Percentiles rank a stretch among this genome's conserved stretches.
These are phyloP conservation scores for Siphamia tubifer DNA, from an alignment of 2,113 vertebrate genomes.

Conservation along the genomic window DNA sequence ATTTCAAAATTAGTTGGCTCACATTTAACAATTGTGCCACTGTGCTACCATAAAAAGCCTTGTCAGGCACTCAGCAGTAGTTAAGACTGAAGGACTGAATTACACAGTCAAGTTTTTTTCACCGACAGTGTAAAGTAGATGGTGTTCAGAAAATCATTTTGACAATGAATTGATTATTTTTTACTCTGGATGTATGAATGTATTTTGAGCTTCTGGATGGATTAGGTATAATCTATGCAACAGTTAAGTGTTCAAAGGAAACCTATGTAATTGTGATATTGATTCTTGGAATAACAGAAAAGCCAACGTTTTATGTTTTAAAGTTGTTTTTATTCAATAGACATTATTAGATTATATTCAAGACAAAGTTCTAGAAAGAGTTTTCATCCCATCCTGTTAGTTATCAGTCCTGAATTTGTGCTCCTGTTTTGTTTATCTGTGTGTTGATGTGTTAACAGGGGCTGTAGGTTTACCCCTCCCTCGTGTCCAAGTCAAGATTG, in stretches of 20 bases:
- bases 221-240: neutral
- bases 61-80: conserved; percentile 46
- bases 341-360: too few species aligned
- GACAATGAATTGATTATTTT: neutral
- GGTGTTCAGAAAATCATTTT: neutral
- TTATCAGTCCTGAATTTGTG: neutral
- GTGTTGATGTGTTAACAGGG: conserved; percentile 72
- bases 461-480: conserved; percentile 91
- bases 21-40: conserved; percentile 10
- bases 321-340: too few species aligned
- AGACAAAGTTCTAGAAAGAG: neutral
- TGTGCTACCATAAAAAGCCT: conserved; percentile 25
- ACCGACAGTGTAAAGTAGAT: neutral
- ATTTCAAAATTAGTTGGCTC: conserved; percentile 33
- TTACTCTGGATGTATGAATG: neutral
- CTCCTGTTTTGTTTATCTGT: neutral
- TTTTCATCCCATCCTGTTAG: neutral
- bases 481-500: conserved; percentile 84
- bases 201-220: neutral
- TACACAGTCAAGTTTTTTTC: neutral
- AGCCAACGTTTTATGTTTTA: too few species aligned
- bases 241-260: neutral
- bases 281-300: too few species aligned
- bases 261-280: too few species aligned
- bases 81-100: conserved; percentile 14